A percentile compares a stretch with the other conserved stretches of the same genome.
These are phyloP conservation scores for Parnassius mnemosyne DNA, from an alignment of 2,888 invertebrate genomes.

Conservation along the genomic window DNA sequence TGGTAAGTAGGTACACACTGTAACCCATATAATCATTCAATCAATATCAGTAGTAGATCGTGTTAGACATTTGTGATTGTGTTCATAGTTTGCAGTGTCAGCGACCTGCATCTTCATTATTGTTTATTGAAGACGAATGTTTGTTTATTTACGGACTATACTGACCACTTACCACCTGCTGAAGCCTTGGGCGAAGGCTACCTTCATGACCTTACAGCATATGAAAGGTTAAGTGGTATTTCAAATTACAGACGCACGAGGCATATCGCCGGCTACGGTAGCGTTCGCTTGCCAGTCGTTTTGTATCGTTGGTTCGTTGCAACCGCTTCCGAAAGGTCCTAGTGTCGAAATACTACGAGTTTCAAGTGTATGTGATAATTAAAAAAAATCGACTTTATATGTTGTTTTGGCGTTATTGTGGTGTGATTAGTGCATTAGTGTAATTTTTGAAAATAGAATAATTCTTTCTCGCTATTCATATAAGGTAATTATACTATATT, in stretches of 20 bases:
- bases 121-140: too few relatives aligned
- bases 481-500: too few relatives aligned
- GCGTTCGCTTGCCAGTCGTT: constrained; percentile 38
- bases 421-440: constrained; percentile 1
- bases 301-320: constrained; percentile 39
- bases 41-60: too few relatives aligned
- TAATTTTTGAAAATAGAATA: too few relatives aligned
- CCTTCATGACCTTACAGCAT: constrained; percentile 19
- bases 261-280: constrained; percentile 43
- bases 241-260: constrained; percentile 42
- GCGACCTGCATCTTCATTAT: too few relatives aligned
- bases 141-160: too few relatives aligned
- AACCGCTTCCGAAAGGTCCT: constrained; percentile 6
- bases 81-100: too few relatives aligned
- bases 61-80: too few relatives aligned
- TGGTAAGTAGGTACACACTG: too few relatives aligned
- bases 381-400: not conserved
- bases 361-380: not conserved
- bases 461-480: too few relatives aligned
- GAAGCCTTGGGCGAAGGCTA: constrained; percentile 5
- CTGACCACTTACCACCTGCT: not conserved
- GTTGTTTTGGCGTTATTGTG: constrained; percentile 1
- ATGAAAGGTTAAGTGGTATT: constrained; percentile 41
- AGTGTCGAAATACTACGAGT: not conserved
- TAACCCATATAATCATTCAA: too few relatives aligned